phyloP scores from a whole-genome alignment of 2,797 vertebrate genomes.

The Geotrypetes seraphini region DNA sequence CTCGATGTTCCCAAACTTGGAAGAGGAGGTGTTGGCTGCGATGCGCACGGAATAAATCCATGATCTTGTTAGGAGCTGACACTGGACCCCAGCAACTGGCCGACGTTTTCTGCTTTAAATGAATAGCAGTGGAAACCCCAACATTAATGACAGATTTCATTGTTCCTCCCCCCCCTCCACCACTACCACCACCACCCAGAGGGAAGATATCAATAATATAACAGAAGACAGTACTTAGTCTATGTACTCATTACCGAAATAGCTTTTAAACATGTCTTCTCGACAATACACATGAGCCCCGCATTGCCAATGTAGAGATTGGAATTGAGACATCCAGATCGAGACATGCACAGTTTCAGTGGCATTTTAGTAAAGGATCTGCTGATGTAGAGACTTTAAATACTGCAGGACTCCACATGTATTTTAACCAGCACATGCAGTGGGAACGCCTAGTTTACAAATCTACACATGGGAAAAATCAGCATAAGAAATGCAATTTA shows the following conservation, averaged over 20 bases:
- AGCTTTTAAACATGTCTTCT: background rate
- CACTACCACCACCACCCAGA: too few relatives aligned
- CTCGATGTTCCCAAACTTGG: background rate
- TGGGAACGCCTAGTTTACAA: too few relatives aligned
- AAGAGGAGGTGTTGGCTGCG: background rate
- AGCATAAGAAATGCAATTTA: too few relatives aligned
- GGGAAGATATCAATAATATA: background rate
- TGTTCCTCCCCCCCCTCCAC: too few relatives aligned
- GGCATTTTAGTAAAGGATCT: too few relatives aligned
- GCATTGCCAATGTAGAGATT: too few relatives aligned
- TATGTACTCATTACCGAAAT: background rate
- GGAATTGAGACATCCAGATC: too few relatives aligned
- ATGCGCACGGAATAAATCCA: constrained; percentile 10
- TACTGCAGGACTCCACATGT: too few relatives aligned
- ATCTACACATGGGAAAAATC: too few relatives aligned
- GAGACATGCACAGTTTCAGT: too few relatives aligned
- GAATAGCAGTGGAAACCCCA: constrained; percentile 5
- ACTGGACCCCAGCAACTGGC: constrained; percentile 1
- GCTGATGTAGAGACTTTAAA: too few relatives aligned
- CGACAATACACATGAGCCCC: background rate
- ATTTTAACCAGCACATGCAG: too few relatives aligned
- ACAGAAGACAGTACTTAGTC: background rate
- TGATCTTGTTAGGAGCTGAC: constrained; percentile 11
- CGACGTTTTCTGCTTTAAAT: background rate
- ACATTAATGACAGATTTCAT: constrained; percentile 11